Conservation (phyloP, 2,797 vertebrate genomes). For the Squalus acanthias region DNA sequence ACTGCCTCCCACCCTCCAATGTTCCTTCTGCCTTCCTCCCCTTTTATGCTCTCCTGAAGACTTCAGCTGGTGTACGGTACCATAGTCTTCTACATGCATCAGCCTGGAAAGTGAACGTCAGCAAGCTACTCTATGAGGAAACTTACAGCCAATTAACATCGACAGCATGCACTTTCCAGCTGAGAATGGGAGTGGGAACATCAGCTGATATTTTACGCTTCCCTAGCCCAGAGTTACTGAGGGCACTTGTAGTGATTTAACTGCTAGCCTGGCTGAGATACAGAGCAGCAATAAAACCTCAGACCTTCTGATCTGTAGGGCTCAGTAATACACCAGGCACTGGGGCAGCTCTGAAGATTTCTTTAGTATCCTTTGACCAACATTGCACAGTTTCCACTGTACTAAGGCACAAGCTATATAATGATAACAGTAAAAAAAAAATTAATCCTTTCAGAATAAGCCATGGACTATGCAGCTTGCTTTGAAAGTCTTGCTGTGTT, state of each 20-base stretch:
- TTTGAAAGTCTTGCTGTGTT: neutral
- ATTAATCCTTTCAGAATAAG: neutral
- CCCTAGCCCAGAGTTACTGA: neutral
- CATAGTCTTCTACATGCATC: too few species aligned
- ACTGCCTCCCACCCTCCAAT: too few species aligned
- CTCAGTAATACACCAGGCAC: neutral
- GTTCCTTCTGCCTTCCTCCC: too few species aligned
- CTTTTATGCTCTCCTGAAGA: too few species aligned
- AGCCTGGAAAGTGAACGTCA: too few species aligned
- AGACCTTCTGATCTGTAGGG: neutral
- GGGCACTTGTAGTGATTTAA: neutral
- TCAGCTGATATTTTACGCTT: neutral
- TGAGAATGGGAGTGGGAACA: neutral
- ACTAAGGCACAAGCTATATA: neutral
- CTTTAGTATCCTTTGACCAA: neutral
- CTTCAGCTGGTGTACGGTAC: too few species aligned
- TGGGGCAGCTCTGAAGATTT: neutral
- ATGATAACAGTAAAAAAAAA: neutral
- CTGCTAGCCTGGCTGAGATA: neutral
- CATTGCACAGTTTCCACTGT: neutral
- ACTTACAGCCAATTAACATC: too few species aligned
- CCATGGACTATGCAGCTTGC: too few species aligned
- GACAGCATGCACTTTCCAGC: neutral
- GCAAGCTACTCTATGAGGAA: too few species aligned
- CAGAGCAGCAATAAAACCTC: neutral